Percentiles rank a stretch among this genome's conserved stretches.
Evolutionary conservation across 2,888 invertebrate species (phyloP).

Genomic region (Acleris sparsana): DNA sequence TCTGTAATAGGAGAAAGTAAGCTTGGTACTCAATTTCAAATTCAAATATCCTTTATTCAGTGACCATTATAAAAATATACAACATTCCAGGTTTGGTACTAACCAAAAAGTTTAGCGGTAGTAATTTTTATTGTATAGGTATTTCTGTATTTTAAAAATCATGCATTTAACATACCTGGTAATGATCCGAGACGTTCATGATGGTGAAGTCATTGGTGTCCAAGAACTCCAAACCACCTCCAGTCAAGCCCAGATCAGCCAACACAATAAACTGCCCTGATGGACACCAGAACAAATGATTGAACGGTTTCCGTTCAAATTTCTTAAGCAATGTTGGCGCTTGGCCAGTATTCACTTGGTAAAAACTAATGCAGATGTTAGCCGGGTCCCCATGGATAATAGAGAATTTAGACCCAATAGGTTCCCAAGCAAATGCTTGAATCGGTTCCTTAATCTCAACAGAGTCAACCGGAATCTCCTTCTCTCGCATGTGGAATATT

Average conservation of each 20-base stretch:
- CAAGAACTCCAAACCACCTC: slow-evolving; percentile 96
- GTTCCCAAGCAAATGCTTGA: slow-evolving; percentile 99
- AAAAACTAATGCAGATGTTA: slow-evolving; percentile 95
- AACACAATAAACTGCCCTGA: slow-evolving; percentile 97
- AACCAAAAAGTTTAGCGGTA: no score
- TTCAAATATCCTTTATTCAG: no score
- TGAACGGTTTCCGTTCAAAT: slow-evolving; percentile 94
- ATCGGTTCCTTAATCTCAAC: slow-evolving; percentile 97
- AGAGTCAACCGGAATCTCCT: slow-evolving; percentile 98
- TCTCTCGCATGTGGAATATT: slow-evolving; percentile 99
- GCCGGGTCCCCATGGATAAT: slow-evolving; percentile 96
- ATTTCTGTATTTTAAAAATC: no score
- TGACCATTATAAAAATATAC: no score
- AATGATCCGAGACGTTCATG: slow-evolving; percentile 97
- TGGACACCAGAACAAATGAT: slow-evolving; percentile 98
- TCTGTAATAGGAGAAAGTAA: slow-evolving; percentile 60
- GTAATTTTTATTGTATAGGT: no score
- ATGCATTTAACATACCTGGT: slow-evolving; percentile 81
- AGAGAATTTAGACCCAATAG: slow-evolving; percentile 97
- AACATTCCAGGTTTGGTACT: no score
- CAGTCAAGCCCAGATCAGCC: slow-evolving; percentile 92
- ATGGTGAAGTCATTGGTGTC: slow-evolving; percentile 97
- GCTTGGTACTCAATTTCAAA: background rate
- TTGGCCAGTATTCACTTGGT: slow-evolving; percentile 93
- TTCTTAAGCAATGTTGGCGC: slow-evolving; percentile 94